Conservation (phyloP, 2,888 invertebrate species). For the Blera fallax region DNA sequence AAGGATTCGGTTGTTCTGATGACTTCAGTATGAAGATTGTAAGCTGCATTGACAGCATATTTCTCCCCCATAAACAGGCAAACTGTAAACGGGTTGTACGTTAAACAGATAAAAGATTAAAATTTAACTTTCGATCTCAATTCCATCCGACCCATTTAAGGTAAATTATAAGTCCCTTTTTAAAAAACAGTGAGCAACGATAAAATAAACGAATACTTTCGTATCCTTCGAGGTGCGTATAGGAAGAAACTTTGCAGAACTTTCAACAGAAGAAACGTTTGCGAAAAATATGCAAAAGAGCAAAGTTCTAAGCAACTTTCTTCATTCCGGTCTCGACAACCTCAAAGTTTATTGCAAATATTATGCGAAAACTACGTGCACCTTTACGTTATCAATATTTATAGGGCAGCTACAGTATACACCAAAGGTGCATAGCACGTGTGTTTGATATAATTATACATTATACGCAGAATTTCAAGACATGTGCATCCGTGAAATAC, state of each 20-base stretch:
- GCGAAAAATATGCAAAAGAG: neutral
- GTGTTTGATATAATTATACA: too few species aligned
- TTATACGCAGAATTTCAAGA: too few species aligned
- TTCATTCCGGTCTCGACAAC: slow-evolving; percentile 13
- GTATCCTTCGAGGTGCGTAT: neutral
- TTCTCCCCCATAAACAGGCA: too few species aligned
- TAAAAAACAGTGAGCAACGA: neutral
- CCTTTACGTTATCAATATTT: neutral
- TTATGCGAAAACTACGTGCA: slow-evolving; percentile 41
- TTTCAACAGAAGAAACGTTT: neutral
- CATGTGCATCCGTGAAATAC: too few species aligned
- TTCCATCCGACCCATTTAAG: neutral
- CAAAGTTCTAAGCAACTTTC: slow-evolving; percentile 32
- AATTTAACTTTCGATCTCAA: neutral
- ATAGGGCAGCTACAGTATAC: neutral
- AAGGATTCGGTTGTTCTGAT: too few species aligned
- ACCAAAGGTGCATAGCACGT: neutral
- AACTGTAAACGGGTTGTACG: too few species aligned
- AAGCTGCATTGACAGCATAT: too few species aligned
- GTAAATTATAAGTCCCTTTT: neutral
- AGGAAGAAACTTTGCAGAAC: neutral
- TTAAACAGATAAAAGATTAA: too few species aligned
- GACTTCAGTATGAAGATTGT: too few species aligned
- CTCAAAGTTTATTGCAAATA: slow-evolving; percentile 41
- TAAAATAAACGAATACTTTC: neutral